Evolutionary conservation across 2,113 vertebrate genomes (phyloP), one percentile per base, ranked within the genome.

Genomic region (Octodon degus): DNA sequence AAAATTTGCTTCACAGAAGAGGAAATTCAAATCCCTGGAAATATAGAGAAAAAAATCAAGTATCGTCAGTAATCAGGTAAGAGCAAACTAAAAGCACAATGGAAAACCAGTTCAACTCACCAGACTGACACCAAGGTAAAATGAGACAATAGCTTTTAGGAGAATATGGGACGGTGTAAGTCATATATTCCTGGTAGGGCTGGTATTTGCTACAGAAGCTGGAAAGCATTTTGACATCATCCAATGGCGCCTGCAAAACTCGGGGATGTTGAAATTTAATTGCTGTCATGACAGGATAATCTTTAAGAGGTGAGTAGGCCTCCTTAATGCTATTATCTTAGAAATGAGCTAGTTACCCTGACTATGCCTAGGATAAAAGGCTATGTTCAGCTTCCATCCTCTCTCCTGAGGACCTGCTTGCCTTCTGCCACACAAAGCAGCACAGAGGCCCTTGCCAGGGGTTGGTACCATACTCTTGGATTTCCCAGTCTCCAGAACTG

Each of bases 71-170:
- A 50, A 77, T 76, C 60, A 91, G 34, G 27, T 12, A 79, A 93
- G 34, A 24, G 7, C 5, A 76, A 93, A 87, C 60, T 76, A 91
- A 83, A 90, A 47, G 10, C 37, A 82, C 79, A 20, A 67, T 19
- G 81, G 65, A 60, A 91, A 94, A 68, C 47, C 40, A 32, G 34
- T 88, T 89, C 37, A 83, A 91, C 60, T 87, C 50, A 76, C 37
- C 20, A 83, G 32, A 25, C n/a, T 82, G 43, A 88, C 43, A 90
- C 30, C 43, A 91, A 60, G 19, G 7, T 70, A 55, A 86, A 86
- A 94, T 84, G 25, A 84, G 4, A n/a, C 8, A 63, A 11, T 14
- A 55, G 89, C 34, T 94, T 50, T 50, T 7, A 67, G 13, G 27
- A 91, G 76, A 90, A 87, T 40, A n/a, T 2, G 60, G 50, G 70